A percentile compares a stretch with the other conserved stretches of the same genome.
These are phyloP conservation scores for Myoxocephalus aenaeus DNA, from an alignment of 2,797 vertebrate genomes.

Conservation along the genomic window DNA sequence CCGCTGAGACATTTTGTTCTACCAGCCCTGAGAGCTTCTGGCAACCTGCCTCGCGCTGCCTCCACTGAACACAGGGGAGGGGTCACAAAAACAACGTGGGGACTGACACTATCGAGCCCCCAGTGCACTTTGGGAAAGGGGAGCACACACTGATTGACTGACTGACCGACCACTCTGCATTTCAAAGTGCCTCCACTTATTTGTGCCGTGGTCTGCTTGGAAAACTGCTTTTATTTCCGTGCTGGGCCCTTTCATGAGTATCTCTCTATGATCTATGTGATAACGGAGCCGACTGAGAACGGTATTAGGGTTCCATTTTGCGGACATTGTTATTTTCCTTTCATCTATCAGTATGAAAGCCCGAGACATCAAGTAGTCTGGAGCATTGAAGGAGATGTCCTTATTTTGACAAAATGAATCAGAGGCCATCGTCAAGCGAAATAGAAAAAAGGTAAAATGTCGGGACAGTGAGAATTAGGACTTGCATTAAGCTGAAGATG, in stretches of 20 bases:
- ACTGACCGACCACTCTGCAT: constrained; percentile 69
- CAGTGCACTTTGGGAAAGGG: constrained; percentile 41
- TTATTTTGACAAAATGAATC: constrained; percentile 62
- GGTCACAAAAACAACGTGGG: constrained; percentile 55
- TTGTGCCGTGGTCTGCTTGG: constrained; percentile 36
- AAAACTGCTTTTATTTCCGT: constrained; percentile 54
- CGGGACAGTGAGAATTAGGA: constrained; percentile 14
- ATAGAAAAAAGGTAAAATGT: constrained; percentile 26
- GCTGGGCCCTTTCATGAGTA: constrained; percentile 48
- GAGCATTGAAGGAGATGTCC: constrained; percentile 51
- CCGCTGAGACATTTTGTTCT: constrained; percentile 68
- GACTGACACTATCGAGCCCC: constrained; percentile 64
- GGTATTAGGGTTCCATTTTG: constrained; percentile 62
- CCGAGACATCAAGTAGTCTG: constrained; percentile 59
- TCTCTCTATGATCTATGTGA: constrained; percentile 67
- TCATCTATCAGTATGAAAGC: constrained; percentile 70
- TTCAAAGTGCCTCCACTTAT: constrained; percentile 71
- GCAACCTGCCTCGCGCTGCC: constrained; percentile 59
- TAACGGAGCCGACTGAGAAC: constrained; percentile 47
- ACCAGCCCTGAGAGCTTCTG: constrained; percentile 71
- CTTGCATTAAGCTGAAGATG: constrained; percentile 24
- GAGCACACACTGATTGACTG: constrained; percentile 47
- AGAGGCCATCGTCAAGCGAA: constrained; percentile 21
- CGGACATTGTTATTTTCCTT: constrained; percentile 61
- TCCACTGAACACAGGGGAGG: constrained; percentile 49